A percentile compares a stretch with the other conserved stretches of the same genome.
Evolutionary conservation across 2,113 vertebrate species (phyloP).

Genomic region (Sceloporus tristichus): DNA sequence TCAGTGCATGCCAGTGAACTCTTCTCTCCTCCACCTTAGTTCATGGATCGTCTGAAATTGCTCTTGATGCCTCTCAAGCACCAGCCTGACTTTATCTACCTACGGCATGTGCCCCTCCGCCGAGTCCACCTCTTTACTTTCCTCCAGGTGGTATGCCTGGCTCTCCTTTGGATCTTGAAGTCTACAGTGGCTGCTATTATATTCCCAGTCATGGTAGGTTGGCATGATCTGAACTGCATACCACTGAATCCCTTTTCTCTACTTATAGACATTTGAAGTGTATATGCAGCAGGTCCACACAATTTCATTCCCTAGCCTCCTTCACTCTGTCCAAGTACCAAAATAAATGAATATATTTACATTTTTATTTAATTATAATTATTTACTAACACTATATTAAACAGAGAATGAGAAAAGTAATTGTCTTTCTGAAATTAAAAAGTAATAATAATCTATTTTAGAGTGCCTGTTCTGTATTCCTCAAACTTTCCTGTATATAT

Average conservation of each 20-base stretch:
- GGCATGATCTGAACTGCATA: accelerated
- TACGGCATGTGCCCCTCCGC: slow-evolving; percentile 94
- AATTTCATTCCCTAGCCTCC: not conserved
- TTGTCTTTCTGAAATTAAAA: not conserved
- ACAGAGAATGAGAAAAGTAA: not conserved
- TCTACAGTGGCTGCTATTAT: slow-evolving; percentile 98
- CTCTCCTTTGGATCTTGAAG: slow-evolving; percentile 97
- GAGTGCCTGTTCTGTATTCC: not conserved
- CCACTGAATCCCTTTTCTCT: not conserved
- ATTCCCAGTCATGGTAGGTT: slow-evolving; percentile 96
- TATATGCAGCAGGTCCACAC: not conserved
- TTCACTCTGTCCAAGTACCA: too few species aligned
- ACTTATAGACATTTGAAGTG: not conserved
- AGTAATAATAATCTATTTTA: not conserved
- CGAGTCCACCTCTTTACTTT: slow-evolving; percentile 98
- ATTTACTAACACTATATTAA: not conserved
- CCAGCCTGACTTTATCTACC: slow-evolving; percentile 96
- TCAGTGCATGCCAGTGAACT: not conserved
- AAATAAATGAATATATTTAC: not conserved
- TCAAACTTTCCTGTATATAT: not conserved
- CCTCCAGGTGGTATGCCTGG: slow-evolving; percentile 92
- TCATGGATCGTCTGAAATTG: slow-evolving; percentile 97
- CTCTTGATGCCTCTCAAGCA: slow-evolving; percentile 98
- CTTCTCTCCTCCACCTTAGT: slow-evolving; percentile 74
- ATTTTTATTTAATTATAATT: not conserved